Evolutionary conservation across 2,113 vertebrate species (phyloP).

Genomic region (Corvus moneduloides): DNA sequence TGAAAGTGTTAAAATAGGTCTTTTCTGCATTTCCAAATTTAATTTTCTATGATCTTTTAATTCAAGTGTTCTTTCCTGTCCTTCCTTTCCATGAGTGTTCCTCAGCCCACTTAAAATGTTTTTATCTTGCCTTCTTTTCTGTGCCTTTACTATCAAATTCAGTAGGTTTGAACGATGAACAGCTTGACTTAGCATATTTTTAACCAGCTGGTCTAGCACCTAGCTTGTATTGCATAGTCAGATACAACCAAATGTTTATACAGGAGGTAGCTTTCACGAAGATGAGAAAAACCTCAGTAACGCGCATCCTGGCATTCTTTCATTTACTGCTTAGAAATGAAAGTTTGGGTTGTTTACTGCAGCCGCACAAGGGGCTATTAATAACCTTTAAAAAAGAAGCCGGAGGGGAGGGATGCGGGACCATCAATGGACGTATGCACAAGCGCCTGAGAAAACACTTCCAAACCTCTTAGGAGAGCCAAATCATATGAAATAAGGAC

Average conservation of each 20-base stretch:
- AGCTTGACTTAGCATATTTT: conserved; percentile 86
- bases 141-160: conserved; percentile 80
- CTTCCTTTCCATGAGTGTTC: conserved; percentile 30
- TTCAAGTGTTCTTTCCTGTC: conserved; percentile 44
- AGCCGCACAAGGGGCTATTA: conserved; percentile 69
- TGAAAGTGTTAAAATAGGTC: conserved; percentile 24
- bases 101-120: conserved; percentile 73
- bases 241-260: conserved; percentile 85
- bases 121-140: conserved; percentile 76
- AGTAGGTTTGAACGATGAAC: conserved; percentile 76
- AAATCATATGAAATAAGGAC: background rate
- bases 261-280: conserved; percentile 81
- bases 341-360: conserved; percentile 74
- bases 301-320: conserved; percentile 62
- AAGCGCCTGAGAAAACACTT: background rate
- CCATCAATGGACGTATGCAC: conserved; percentile 16
- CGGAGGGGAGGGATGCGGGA: conserved; percentile 48
- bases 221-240: conserved; percentile 80
- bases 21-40: conserved; percentile 27
- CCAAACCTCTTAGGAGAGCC: conserved; percentile 24
- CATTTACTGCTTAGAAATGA: conserved; percentile 64
- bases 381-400: conserved; percentile 64
- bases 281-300: conserved; percentile 70
- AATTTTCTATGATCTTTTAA: conserved; percentile 35
- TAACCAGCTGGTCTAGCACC: conserved; percentile 86